Base-by-base conservation (phyloP, 2,888 invertebrate species). In the Epinotia brunnichana region DNA sequence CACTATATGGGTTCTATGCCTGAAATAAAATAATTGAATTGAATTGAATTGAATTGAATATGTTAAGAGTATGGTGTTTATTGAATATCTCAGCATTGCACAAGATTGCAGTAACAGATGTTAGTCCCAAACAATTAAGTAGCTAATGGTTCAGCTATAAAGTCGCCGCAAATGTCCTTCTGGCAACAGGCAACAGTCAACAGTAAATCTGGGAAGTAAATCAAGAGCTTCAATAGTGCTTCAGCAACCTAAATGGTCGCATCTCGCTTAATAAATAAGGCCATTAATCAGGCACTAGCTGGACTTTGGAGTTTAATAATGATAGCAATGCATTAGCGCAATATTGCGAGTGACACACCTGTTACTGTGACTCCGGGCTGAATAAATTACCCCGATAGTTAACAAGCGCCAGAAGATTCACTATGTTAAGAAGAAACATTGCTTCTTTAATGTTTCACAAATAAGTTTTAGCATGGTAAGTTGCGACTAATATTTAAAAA, bases 231-330 rank as follows among this genome's bases (percentile, higher is more conserved):
- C 61, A 57, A 63, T 73, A 63, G 19, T 56, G 35, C 24, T 67
- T 44, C 17, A 15, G 59, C 19, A 24, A 61, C 57, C 54, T 41
- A 68, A 73, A 62, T 72, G 29, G 70, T 70, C 70, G 61, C 61
- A 15, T 72, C 68, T 62, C 15, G 15, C 21, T 29, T 73, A 57
- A 73, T 73, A 73, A 72, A 73, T 69, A 57, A 62, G 9, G 41
- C 15, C n/a, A 62, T 68, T 72, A 63, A 73, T 73, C 73, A 73
- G 62, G 15, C 48, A 35, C 67, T 57, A 3, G 67, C 73, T 53
- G 73, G 62, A 57, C 62, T 68, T 39, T 39, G 51, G 51, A 66
- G 57, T 69, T 73, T 73, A 73, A 63, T 69, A 72, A 71, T 67
- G 56, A 73, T 68, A 63, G 62, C 62, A 15, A 24, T 63, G 68